phyloP scores from a whole-genome alignment of 1,140 invertebrate species.

The Temnothorax nylanderi region DNA sequence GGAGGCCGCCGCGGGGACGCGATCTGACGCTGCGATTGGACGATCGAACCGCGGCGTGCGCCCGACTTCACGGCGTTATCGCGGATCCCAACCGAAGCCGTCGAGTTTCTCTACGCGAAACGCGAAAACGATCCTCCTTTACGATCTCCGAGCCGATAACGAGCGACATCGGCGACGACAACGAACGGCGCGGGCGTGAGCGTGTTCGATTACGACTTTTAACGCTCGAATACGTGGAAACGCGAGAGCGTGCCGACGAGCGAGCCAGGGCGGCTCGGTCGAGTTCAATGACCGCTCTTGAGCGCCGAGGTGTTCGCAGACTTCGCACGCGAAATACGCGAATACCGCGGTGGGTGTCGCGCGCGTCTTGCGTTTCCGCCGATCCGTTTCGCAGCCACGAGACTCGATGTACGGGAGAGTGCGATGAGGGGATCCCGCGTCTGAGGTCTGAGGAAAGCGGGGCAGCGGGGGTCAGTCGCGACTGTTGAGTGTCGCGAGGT shows the following conservation, averaged over 20 bases:
- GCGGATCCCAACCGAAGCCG: not conserved
- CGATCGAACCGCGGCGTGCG: not conserved
- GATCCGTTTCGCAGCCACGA: too few species aligned
- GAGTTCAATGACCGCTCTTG: slow-evolving; percentile 35
- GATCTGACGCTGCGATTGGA: not conserved
- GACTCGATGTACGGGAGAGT: too few species aligned
- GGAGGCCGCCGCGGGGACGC: not conserved
- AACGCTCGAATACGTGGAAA: too few species aligned
- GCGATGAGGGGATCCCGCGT: too few species aligned
- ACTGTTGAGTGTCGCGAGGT: too few species aligned
- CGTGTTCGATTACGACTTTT: too few species aligned
- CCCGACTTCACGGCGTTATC: not conserved
- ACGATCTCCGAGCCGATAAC: too few species aligned
- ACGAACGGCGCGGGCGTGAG: too few species aligned
- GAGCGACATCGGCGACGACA: too few species aligned
- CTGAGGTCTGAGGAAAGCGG: too few species aligned
- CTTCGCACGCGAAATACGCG: too few species aligned
- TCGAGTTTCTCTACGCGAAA: not conserved
- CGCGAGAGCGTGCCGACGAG: not conserved
- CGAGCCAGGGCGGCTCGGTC: not conserved
- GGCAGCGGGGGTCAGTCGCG: not conserved
- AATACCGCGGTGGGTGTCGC: not conserved
- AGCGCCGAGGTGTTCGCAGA: not conserved
- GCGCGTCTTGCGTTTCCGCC: not conserved
- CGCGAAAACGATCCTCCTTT: too few species aligned